Evolutionary conservation across 2,888 invertebrate genomes (phyloP), one percentile per base, ranked within the genome.

Genomic region (Acrocera orbiculus): DNA sequence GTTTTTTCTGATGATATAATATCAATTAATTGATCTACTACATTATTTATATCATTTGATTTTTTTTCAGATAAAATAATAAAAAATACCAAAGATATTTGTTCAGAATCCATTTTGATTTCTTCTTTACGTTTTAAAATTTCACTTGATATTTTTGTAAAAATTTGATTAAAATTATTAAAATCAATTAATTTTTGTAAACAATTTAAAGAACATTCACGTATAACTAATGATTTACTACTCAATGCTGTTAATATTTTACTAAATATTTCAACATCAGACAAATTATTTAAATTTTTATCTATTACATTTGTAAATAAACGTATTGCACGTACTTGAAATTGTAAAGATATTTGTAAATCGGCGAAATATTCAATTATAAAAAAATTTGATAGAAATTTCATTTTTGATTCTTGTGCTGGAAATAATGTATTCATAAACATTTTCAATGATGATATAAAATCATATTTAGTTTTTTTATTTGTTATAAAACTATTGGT

Each of bases 101-200:
- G 80, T 40, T 76, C 70, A 23, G 66, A 56, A 46, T 82, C 81
- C 40, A 76, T 52, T 17, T 66, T 42, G 25, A 82, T 61, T 49
- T 80, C 81, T 34, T 67, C 58, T 38, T 58, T 59, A 27, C 68
- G 64, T 20, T 43, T 45, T 10, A 55, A 27, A 10, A 58, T 35
- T 6, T 41, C 34, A 4, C 42, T 29, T 0, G 27, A 20, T 2
- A 56, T 41, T 27, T 48, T 3, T 25, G 11, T 16, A 10, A 17
- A 32, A 11, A 11, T 24, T 7, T 27, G 14, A 9, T 31, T 15
- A 20, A 31, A 24, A 29, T 11, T 16, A 7, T 27, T 23, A 27
- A 27, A 24, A 9, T 27, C 16, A 13, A 9, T 27, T n/a, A 67
- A 42, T 36, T 47, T 49, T 7, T 53, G 46, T 2, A 79, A 48